Percentiles rank a stretch among this genome's conserved stretches.
Evolutionary conservation across 2,888 invertebrate genomes (phyloP).

Genomic region (Pyralis farinalis): DNA sequence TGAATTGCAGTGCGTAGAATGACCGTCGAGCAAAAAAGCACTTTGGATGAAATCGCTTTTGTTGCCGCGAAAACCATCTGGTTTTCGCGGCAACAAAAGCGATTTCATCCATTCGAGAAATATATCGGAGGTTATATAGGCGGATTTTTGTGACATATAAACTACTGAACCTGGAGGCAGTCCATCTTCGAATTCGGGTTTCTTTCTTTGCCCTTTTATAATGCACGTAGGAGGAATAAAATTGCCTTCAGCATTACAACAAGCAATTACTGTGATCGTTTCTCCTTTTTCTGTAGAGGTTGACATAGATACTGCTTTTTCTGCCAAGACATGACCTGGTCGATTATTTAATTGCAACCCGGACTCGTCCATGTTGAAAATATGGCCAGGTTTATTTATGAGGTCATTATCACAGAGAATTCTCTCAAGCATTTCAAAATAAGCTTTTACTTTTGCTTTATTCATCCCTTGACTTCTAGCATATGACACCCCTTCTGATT

Average conservation of each 20-base stretch:
- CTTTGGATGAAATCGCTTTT: too few species aligned
- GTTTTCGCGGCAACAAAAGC: conserved; percentile 23
- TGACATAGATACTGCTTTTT: conserved; percentile 27
- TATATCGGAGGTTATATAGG: conserved; percentile 19
- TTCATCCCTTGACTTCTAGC: conserved; percentile 14
- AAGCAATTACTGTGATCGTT: conserved; percentile 33
- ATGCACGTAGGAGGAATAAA: conserved; percentile 18
- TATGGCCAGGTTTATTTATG: conserved; percentile 11
- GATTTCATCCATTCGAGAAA: conserved; percentile 20
- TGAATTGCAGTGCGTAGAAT: conserved; percentile 22
- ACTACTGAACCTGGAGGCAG: conserved; percentile 15
- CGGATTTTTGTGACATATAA: conserved; percentile 17
- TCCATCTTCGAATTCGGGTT: conserved; percentile 15
- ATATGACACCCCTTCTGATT: conserved; percentile 17
- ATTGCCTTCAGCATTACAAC: conserved; percentile 38
- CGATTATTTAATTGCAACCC: conserved; percentile 19
- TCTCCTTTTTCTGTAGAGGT: conserved; percentile 41
- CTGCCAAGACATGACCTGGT: conserved; percentile 19
- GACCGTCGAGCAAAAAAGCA: conserved; percentile 30
- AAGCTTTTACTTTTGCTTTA: conserved; percentile 11
- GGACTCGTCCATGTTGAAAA: conserved; percentile 24
- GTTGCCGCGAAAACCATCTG: too few species aligned
- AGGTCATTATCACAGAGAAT: conserved; percentile 13
- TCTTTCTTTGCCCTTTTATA: conserved; percentile 15
- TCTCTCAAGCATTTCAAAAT: conserved; percentile 14